Base-by-base conservation (phyloP, 1,140 invertebrate genomes). In the Agraylea sexmaculata region DNA sequence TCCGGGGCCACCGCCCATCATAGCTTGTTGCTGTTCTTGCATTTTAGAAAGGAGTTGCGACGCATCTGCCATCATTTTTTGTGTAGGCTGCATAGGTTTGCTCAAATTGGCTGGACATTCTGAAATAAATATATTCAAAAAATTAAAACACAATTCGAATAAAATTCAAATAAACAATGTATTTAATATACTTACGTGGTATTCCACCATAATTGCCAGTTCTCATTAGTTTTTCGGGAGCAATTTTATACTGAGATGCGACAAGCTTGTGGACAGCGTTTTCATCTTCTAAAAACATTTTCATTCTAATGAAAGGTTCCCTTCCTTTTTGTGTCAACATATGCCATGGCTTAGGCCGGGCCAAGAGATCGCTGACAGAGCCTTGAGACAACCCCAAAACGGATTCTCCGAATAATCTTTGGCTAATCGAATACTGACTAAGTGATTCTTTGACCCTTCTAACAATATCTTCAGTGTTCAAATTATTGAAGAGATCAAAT, bases 381-480 rank as follows among this genome's bases (percentile, higher is more conserved):
- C 92, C 92, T 60, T 94, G 89, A 0, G 92, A 97, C 29, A 99
- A 66, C 1, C 95, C 95, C 29, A 99, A 69, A 10, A 99, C 92
- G 2, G 86, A 91, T 60, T 99, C 95, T 13, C 95, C 96, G 59
- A 99, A 99, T 31, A 99, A 68, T 43, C 95, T 75, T 66, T 99
- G 96, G 44, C 92, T 97, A 53, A 99, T 98, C 37, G 92, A 97
- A 68, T 96, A 97, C 63, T 97, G 91, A 51, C 87, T 94, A 28
- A 99, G 69, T 47, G 93, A 89, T 63, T 99, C 94, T 66, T 98
- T 98, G 2, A 99, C 88, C 66, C 87, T 86, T 51, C 92, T 85
- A 17, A 99, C 95, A 47, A 99, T 91, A 46, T 98, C 92, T 68
- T 99, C 94, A 0, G 95, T 99, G 58, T 98, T 96, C 30, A 99